Evolutionary conservation across 2,113 vertebrate species (phyloP).

Genomic region (Callopanchax toddi): DNA sequence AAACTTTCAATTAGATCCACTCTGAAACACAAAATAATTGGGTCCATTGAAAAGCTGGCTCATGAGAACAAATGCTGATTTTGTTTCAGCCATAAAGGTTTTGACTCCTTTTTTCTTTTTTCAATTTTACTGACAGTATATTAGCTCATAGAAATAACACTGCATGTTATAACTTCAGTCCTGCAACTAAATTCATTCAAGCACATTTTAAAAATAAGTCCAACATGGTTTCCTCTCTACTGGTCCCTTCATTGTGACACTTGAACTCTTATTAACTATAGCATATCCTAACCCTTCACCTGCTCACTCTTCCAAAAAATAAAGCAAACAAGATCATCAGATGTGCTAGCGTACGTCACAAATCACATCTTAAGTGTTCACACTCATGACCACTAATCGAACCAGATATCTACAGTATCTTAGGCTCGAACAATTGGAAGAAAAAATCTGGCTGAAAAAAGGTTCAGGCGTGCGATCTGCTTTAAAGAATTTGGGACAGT

Average conservation of each 20-base stretch:
- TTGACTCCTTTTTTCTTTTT: slow-evolving; percentile 36
- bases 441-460: neutral
- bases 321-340: neutral
- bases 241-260: neutral
- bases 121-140: neutral
- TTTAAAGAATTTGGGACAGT: slow-evolving; percentile 37
- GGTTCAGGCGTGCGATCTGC: neutral
- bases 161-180: too few species aligned
- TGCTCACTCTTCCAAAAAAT: neutral
- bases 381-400: neutral
- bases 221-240: too few species aligned
- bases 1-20: slow-evolving; percentile 33
- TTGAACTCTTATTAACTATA: neutral
- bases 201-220: too few species aligned
- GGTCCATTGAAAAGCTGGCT: slow-evolving; percentile 29
- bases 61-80: slow-evolving; percentile 21
- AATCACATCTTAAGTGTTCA: neutral
- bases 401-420: too few species aligned
- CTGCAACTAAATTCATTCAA: too few species aligned
- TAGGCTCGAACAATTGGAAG: too few species aligned
- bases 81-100: slow-evolving; percentile 18
- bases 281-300: neutral
- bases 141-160: slow-evolving; percentile 7
- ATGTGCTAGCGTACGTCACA: neutral
- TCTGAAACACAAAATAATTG: slow-evolving; percentile 18